Evolutionary conservation across 2,888 invertebrate genomes (phyloP).

Genomic region (Parthenolecanium corni): DNA sequence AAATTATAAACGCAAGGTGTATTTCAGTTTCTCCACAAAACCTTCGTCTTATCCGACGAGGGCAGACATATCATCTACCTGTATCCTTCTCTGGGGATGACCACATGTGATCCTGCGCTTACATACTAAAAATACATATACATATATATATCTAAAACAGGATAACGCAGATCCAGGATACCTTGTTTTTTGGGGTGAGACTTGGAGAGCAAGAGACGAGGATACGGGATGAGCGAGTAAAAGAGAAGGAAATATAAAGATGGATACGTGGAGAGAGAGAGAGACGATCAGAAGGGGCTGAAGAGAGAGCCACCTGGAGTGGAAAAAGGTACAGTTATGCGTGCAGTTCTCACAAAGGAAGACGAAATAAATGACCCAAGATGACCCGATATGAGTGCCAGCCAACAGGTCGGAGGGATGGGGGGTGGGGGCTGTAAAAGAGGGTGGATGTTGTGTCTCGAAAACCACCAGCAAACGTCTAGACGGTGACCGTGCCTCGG

Average conservation of each 20-base stretch:
- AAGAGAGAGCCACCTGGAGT: background rate
- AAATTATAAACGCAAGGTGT: conserved; percentile 24
- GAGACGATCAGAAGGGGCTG: background rate
- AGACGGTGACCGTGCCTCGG: conserved; percentile 28
- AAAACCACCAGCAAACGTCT: conserved; percentile 17
- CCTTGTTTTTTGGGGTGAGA: too few species aligned
- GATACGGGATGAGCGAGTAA: too few species aligned
- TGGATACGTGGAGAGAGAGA: background rate
- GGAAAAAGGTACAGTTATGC: conserved; percentile 25
- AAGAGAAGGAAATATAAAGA: background rate
- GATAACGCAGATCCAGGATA: background rate
- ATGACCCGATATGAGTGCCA: conserved; percentile 21
- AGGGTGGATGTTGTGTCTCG: conserved; percentile 28
- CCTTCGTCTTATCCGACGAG: too few species aligned
- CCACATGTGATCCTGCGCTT: conserved; percentile 23
- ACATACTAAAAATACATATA: conserved; percentile 8
- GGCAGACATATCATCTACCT: too few species aligned
- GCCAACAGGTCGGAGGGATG: background rate
- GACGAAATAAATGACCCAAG: conserved; percentile 27
- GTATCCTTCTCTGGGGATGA: conserved; percentile 20
- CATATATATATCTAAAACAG: background rate
- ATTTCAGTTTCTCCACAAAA: background rate
- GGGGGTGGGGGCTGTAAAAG: conserved; percentile 7
- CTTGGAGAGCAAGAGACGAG: too few species aligned
- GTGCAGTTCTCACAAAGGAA: conserved; percentile 27